Percentiles rank a stretch among this genome's conserved stretches.
Evolutionary conservation across 2,113 vertebrate species (phyloP).

Genomic region (human (Homo sapiens)): GRCh38 chr1:120154001-120154500

Average conservation of each 20-base stretch:
- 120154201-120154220: background rate
- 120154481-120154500: background rate
- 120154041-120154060: background rate
- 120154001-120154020: background rate
- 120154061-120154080: background rate
- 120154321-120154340: background rate
- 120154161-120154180: background rate
- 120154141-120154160: background rate
- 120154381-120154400: background rate
- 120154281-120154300: background rate
- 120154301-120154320: background rate
- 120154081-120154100: background rate
- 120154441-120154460: background rate
- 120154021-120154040: background rate
- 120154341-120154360: background rate
- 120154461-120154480: background rate
- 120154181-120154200: slow-evolving; percentile 26
- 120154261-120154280: background rate
- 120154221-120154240: background rate
- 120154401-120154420: background rate
- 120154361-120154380: background rate
- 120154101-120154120: background rate
- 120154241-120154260: background rate
- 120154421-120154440: background rate
- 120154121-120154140: background rate